Conservation (phyloP, 2,888 invertebrate genomes). For the Scaptomyza polygonia region DNA sequence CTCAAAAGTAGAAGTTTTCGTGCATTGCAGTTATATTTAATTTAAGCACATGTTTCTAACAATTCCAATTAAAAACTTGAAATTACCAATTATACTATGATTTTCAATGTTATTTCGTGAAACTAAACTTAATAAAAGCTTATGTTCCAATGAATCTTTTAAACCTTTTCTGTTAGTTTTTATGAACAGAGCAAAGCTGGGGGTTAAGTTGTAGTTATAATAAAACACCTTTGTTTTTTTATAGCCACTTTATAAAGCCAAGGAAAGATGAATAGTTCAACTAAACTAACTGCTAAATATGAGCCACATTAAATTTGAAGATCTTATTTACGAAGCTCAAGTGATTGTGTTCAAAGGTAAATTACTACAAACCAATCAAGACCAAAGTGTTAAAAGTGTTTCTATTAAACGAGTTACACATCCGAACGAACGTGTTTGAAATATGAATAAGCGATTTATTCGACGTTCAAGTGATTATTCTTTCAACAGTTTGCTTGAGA, state of each 20-base stretch:
- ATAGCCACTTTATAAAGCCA: slow-evolving; percentile 14
- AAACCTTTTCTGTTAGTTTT: too few species aligned
- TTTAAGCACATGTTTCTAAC: not conserved
- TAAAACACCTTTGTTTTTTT: slow-evolving; percentile 10
- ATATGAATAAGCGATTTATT: slow-evolving; percentile 17
- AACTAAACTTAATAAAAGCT: not conserved
- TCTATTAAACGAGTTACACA: slow-evolving; percentile 7
- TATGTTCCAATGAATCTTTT: not conserved
- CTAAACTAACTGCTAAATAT: not conserved
- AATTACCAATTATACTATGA: not conserved
- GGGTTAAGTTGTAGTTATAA: not conserved
- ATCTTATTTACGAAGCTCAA: slow-evolving; percentile 28
- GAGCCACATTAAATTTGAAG: slow-evolving; percentile 24
- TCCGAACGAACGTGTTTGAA: slow-evolving; percentile 27
- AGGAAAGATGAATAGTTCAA: slow-evolving; percentile 7
- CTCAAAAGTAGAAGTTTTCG: too few species aligned
- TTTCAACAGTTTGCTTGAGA: not conserved
- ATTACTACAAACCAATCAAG: slow-evolving; percentile 17
- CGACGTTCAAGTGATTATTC: not conserved
- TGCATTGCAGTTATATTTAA: not conserved
- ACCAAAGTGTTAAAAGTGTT: not conserved
- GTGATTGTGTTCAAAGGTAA: slow-evolving; percentile 29
- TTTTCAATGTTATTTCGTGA: not conserved
- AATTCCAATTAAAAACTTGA: too few species aligned
- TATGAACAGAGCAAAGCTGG: not conserved